Base-by-base conservation (phyloP, 2,113 vertebrate species). In the Strix aluco region DNA sequence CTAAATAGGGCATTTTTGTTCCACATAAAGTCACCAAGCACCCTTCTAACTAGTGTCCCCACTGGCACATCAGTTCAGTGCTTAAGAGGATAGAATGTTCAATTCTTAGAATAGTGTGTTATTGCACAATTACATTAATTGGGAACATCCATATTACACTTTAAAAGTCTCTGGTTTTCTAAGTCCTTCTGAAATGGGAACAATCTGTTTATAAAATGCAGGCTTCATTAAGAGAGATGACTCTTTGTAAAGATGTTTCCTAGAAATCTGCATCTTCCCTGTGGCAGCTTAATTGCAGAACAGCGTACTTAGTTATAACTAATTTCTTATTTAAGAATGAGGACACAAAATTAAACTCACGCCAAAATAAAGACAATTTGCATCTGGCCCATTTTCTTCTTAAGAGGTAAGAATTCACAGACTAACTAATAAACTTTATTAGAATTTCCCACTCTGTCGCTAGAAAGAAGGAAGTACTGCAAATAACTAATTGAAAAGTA, bases 1-100 rank as follows among this genome's bases (percentile, higher is more conserved):
- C 52, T 71, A 84, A 94, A 83, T 57, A 89, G 72, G 74, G 91
- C 51, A 63, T 54, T 47, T 73, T 92, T 81, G 72, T 90, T 94
- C 78, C 87, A 85, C 32, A 46, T 72, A 46, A 89, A 94, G 65
- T 91, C 70, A 96, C 66, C 92, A 94, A 95, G 57, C 21, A 70
- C 10, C 7, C 21, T 81, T 92, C 25, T 58, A 81, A 52, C 13
- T 66, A 15, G 8, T 13, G 5, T 42, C 11, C 54, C 32, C 30
- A 14, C 2, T 78, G 65, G 42, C 16, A 15, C n/a, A n/a, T 38
- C 46, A 59, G 25, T 29, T 14, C n/a, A 47, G 13, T 52, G 26
- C 70, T 72, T 65, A 63, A 61, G 81, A 93, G 12, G n/a, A 38
- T 18, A 54, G 42, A 84, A 65, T 79, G 85, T 81, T 84, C 87